Evolutionary conservation across 2,113 vertebrate species (phyloP).

Genomic region (Trinectes maculatus): DNA sequence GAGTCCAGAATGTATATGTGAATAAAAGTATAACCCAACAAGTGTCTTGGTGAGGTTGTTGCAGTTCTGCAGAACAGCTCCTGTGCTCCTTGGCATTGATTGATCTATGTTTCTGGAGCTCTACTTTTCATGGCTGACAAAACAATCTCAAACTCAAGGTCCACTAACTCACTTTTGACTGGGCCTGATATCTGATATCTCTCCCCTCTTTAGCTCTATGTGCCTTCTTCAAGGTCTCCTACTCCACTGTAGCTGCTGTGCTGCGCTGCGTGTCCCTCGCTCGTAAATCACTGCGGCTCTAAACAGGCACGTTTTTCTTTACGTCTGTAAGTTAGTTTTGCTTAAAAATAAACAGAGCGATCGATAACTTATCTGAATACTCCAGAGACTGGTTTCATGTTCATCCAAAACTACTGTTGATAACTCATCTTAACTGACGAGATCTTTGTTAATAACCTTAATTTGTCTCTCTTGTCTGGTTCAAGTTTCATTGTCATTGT

Average conservation of each 20-base stretch:
- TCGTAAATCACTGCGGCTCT: too few relatives aligned
- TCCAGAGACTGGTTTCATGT: too few relatives aligned
- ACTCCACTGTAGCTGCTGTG: not conserved
- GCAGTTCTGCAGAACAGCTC: not conserved
- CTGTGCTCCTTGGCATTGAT: not conserved
- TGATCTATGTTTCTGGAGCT: not conserved
- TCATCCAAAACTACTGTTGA: too few relatives aligned
- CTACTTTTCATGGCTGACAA: not conserved
- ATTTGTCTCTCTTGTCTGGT: too few relatives aligned
- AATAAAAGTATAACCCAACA: not conserved
- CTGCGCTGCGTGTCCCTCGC: too few relatives aligned
- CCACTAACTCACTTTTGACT: not conserved
- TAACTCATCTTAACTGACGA: too few relatives aligned
- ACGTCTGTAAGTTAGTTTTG: too few relatives aligned
- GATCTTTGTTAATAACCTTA: too few relatives aligned
- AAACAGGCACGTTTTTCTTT: too few relatives aligned
- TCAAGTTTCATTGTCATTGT: not conserved
- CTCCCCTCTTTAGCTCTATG: not conserved
- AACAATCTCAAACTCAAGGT: not conserved
- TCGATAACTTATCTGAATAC: too few relatives aligned
- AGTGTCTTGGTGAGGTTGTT: not conserved
- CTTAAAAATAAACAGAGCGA: too few relatives aligned
- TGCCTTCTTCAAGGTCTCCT: not conserved
- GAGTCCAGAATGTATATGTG: not conserved
- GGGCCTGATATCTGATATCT: too few relatives aligned